A percentile compares a stretch with the other conserved stretches of the same genome.
phyloP scores from a whole-genome alignment of 2,797 vertebrate genomes.

The Octomys mimax region DNA sequence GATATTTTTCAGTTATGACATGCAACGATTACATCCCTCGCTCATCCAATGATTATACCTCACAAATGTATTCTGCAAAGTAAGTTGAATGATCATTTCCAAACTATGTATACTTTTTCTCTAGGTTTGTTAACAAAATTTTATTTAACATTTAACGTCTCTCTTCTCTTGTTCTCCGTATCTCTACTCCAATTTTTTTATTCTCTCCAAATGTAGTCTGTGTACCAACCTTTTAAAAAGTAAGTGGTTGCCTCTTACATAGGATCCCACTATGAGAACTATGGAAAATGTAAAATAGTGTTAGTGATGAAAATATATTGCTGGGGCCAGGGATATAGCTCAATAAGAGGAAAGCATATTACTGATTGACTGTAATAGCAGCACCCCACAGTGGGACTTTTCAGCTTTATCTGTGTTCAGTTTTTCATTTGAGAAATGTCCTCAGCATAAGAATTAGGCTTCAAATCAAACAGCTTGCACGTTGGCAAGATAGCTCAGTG shows the following conservation, averaged over 20 bases:
- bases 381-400: slow-evolving; percentile 16
- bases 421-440: slow-evolving; percentile 51
- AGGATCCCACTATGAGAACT: background rate
- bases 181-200: slow-evolving; percentile 18
- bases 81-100: slow-evolving; percentile 89
- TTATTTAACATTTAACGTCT: slow-evolving; percentile 67
- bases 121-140: slow-evolving; percentile 67
- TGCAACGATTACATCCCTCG: slow-evolving; percentile 94
- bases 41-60: slow-evolving; percentile 94
- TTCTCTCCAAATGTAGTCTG: slow-evolving; percentile 45
- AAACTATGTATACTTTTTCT: slow-evolving; percentile 72
- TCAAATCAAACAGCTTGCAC: background rate
- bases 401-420: background rate
- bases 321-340: no score
- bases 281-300: slow-evolving; percentile 45
- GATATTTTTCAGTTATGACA: slow-evolving; percentile 90
- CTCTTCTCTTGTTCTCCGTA: slow-evolving; percentile 27
- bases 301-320: slow-evolving; percentile 5
- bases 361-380: slow-evolving; percentile 37
- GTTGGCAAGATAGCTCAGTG: no score
- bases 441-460: slow-evolving; percentile 19
- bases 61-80: slow-evolving; percentile 97
- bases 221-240: slow-evolving; percentile 52
- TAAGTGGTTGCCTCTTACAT: background rate
- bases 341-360: background rate